Evolutionary conservation across 1,140 invertebrate species (phyloP).

Genomic region (Armadillidium nasatum): DNA sequence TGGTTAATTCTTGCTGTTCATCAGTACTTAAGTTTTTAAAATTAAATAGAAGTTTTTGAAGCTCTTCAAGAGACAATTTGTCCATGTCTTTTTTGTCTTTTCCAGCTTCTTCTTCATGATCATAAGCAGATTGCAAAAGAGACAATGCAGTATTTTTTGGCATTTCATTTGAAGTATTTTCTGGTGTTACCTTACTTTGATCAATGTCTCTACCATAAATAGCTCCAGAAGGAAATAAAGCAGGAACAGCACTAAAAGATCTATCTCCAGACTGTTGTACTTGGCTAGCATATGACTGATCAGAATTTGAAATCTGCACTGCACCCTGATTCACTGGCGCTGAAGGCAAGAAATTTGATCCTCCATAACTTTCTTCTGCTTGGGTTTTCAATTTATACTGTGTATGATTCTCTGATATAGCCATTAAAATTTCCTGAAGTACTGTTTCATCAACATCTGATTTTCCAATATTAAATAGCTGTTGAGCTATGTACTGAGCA

Average conservation of each 20-base stretch:
- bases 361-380: neutral
- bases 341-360: neutral
- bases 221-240: neutral
- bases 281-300: neutral
- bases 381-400: conserved; percentile 23
- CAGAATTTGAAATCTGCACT: neutral
- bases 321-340: neutral
- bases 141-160: conserved; percentile 26
- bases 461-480: conserved; percentile 40
- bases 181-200: neutral
- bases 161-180: neutral
- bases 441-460: conserved; percentile 41
- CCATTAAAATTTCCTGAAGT: conserved; percentile 37
- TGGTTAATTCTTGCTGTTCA: conserved; percentile 24
- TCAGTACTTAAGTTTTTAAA: conserved; percentile 17
- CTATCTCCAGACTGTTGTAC: neutral
- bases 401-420: conserved; percentile 37
- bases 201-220: neutral
- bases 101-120: conserved; percentile 31
- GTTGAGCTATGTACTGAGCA: conserved; percentile 39
- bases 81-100: conserved; percentile 33
- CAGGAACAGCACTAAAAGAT: conserved; percentile 14
- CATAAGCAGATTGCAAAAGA: conserved; percentile 37
- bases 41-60: conserved; percentile 25
- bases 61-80: conserved; percentile 30